A percentile compares a stretch with the other conserved stretches of the same genome.
Conservation (phyloP, 2,888 invertebrate genomes). For the Epinotia nisella region DNA sequence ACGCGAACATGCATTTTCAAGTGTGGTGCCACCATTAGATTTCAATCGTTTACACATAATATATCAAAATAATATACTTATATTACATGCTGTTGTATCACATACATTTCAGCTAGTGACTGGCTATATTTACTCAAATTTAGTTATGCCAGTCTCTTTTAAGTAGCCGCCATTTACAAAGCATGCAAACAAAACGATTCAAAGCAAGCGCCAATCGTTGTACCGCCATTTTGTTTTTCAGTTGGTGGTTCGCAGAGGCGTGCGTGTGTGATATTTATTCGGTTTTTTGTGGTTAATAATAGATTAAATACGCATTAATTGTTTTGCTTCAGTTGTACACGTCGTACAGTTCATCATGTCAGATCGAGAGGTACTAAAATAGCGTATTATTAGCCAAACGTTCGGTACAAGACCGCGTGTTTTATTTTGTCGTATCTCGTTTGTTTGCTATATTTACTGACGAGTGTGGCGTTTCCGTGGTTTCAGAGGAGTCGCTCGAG, state of each 20-base stretch:
- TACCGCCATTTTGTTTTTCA: conserved; percentile 73
- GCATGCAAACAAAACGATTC: conserved; percentile 44
- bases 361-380: conserved; percentile 81
- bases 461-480: conserved; percentile 55
- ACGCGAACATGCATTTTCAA: no score
- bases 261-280: conserved; percentile 64
- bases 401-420: conserved; percentile 68
- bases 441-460: conserved; percentile 57
- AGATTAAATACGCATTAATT: conserved; percentile 67
- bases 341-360: conserved; percentile 70
- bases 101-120: neutral
- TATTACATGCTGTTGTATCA: neutral
- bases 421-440: conserved; percentile 60
- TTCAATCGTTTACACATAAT: neutral
- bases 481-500: conserved; percentile 83
- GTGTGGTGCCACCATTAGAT: no score
- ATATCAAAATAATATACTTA: neutral
- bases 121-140: neutral
- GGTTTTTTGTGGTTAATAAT: conserved; percentile 61
- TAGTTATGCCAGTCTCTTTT: neutral
- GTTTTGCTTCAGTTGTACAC: conserved; percentile 59
- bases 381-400: conserved; percentile 58
- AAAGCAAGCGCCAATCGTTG: conserved; percentile 41
- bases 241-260: conserved; percentile 56
- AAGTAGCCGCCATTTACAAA: conserved; percentile 20